These are phyloP conservation scores for Rhadinocentrus ornatus DNA, from an alignment of 2,797 vertebrate species.

Conservation along the genomic window DNA sequence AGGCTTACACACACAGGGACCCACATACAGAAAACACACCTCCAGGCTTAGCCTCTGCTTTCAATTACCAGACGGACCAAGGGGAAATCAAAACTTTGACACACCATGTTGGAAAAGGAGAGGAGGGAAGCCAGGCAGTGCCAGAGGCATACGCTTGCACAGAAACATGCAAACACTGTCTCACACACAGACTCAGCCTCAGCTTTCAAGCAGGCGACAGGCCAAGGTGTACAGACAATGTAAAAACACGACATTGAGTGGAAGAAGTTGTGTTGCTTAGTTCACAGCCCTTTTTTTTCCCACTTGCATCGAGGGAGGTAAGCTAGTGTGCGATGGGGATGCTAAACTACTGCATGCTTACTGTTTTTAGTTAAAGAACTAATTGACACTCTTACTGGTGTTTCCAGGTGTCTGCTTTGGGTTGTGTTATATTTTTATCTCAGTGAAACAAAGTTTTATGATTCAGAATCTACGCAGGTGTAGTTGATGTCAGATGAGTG, in stretches of 20 bases:
- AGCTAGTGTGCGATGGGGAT: slow-evolving; percentile 13
- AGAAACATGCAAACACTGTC: not conserved
- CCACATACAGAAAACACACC: slow-evolving; percentile 54
- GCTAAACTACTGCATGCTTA: slow-evolving; percentile 31
- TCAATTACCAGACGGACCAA: slow-evolving; percentile 75
- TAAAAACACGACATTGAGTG: slow-evolving; percentile 72
- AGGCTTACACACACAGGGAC: not conserved
- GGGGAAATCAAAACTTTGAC: slow-evolving; percentile 81
- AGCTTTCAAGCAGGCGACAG: slow-evolving; percentile 61
- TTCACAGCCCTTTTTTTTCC: slow-evolving; percentile 18
- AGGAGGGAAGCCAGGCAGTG: slow-evolving; percentile 61
- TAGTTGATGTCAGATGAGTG: not conserved
- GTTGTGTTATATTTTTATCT: slow-evolving; percentile 16
- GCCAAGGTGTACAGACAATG: slow-evolving; percentile 63
- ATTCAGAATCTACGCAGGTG: not conserved
- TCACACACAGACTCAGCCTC: slow-evolving; percentile 25
- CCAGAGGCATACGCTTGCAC: slow-evolving; percentile 57
- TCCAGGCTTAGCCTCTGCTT: slow-evolving; percentile 74
- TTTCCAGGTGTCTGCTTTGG: slow-evolving; percentile 31
- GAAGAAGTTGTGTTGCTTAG: slow-evolving; percentile 39
- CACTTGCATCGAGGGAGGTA: slow-evolving; percentile 19
- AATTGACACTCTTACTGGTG: slow-evolving; percentile 20
- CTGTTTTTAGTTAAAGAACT: slow-evolving; percentile 44
- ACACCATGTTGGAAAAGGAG: slow-evolving; percentile 68
- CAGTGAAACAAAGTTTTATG: not conserved